Percentiles rank a stretch among this genome's conserved stretches.
phyloP scores from a whole-genome alignment of 2,888 invertebrate species.

The Sturmia bella region DNA sequence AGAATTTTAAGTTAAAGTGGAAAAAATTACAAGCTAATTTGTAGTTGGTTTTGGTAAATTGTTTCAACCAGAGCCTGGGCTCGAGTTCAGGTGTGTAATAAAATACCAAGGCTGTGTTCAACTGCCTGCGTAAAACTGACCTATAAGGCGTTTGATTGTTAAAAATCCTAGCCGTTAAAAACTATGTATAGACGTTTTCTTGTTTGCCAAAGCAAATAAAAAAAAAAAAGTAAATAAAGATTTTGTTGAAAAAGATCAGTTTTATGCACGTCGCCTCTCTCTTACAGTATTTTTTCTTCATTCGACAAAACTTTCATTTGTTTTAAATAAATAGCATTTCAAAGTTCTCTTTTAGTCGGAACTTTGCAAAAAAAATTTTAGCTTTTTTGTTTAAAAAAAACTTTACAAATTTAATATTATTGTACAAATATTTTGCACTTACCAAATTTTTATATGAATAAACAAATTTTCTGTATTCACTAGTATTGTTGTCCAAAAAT shows the following conservation, averaged over 20 bases:
- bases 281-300: neutral
- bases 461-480: slow-evolving; percentile 36
- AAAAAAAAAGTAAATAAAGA: neutral
- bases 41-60: slow-evolving; percentile 35
- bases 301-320: slow-evolving; percentile 2
- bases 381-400: slow-evolving; percentile 45
- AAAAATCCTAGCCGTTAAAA: too few species aligned
- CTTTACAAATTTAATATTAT: slow-evolving; percentile 53
- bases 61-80: slow-evolving; percentile 22
- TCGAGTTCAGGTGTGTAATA: slow-evolving; percentile 10
- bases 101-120: slow-evolving; percentile 14
- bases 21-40: slow-evolving; percentile 64
- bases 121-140: neutral
- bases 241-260: neutral
- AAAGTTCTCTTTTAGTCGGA: slow-evolving; percentile 3
- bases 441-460: slow-evolving; percentile 52
- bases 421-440: slow-evolving; percentile 64
- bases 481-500: slow-evolving; percentile 46
- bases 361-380: slow-evolving; percentile 1
- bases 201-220: neutral
- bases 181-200: neutral
- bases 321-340: slow-evolving; percentile 20
- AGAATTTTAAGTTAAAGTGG: slow-evolving; percentile 64
- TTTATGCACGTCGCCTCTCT: neutral
- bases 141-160: neutral